Base-by-base conservation (phyloP, 2,888 invertebrate genomes). In the Cremastinae sp. region DNA sequence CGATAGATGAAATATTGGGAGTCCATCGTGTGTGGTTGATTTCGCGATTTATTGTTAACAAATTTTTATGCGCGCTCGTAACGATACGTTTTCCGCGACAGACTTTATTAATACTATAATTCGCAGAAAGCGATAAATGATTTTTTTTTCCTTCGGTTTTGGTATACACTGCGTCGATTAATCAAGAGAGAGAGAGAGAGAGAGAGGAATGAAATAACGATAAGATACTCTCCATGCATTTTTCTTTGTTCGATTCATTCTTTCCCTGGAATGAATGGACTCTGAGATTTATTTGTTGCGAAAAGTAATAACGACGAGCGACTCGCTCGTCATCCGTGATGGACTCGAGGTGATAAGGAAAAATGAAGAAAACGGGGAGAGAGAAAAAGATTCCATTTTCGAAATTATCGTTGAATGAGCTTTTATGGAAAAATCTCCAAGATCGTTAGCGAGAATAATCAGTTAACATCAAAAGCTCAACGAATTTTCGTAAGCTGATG, bases 211-310 rank as follows among this genome's bases (percentile, higher is more conserved):
- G 78, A 70, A 71, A 71, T 75, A 78, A 78, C 56, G 75, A 75
- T 71, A 75, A 71, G 62, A 66, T 7, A 14, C 68, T 53, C 69
- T 9, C 45, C 18, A 14, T 58, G 36, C 28, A 3, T 28, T 51
- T 49, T 43, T 45, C 58, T 43, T 56, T 28, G 49, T 59, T 12
- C 62, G 34, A 54, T 61, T 54, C 12, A 53, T 10, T 51, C 49
- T 51, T 58, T 68, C 54, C 54, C 64, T 53, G 68, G 80, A 82
- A 81, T 82, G 82, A 81, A 84, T 84, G 83, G 82, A 84, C 85
- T 79, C 81, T 80, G 82, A 81, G 78, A 81, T 82, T 75, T 73
- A 74, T 78, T 56, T 78, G 78, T 78, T 71, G 38, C 53, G 36
- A n/a, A 53, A 22, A 74, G 56, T 61, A 12, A 59, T 59, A 43